A percentile compares a stretch with the other conserved stretches of the same genome.
Conservation (phyloP, 2,888 invertebrate genomes). For the Cartodere bifasciata region DNA sequence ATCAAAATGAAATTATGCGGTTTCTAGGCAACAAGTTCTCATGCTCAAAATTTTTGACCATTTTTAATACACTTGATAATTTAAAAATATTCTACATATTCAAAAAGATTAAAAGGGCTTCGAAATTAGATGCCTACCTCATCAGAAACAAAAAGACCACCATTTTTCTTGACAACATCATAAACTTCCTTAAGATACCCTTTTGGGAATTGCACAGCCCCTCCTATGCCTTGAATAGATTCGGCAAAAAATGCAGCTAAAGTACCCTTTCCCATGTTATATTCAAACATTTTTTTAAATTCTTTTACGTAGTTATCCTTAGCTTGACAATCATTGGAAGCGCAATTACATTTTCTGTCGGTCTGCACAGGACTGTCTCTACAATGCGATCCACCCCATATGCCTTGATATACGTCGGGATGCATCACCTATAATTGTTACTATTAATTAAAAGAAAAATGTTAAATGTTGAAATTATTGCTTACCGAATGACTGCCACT, state of each 20-base stretch:
- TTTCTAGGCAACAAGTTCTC: too few species aligned
- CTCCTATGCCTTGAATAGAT: constrained; percentile 93
- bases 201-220: constrained; percentile 83
- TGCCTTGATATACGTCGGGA: constrained; percentile 82
- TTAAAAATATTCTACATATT: neutral
- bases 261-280: constrained; percentile 62
- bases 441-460: constrained; percentile 1
- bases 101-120: neutral
- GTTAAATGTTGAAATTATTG: constrained; percentile 11
- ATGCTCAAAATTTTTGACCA: neutral
- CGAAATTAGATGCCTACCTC: constrained; percentile 64
- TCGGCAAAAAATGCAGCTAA: constrained; percentile 90
- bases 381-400: constrained; percentile 82
- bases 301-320: constrained; percentile 72
- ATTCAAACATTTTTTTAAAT: constrained; percentile 62
- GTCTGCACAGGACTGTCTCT: constrained; percentile 77
- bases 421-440: constrained; percentile 56
- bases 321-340: constrained; percentile 51
- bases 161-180: constrained; percentile 62
- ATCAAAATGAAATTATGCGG: too few species aligned
- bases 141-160: constrained; percentile 84
- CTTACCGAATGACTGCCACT: constrained; percentile 69
- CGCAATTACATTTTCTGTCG: constrained; percentile 53
- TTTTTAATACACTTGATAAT: neutral
- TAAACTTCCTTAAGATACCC: constrained; percentile 73